Evolutionary conservation across 2,113 vertebrate genomes (phyloP), one percentile per base, ranked within the genome.

Genomic region (Megatriorchis doriae): DNA sequence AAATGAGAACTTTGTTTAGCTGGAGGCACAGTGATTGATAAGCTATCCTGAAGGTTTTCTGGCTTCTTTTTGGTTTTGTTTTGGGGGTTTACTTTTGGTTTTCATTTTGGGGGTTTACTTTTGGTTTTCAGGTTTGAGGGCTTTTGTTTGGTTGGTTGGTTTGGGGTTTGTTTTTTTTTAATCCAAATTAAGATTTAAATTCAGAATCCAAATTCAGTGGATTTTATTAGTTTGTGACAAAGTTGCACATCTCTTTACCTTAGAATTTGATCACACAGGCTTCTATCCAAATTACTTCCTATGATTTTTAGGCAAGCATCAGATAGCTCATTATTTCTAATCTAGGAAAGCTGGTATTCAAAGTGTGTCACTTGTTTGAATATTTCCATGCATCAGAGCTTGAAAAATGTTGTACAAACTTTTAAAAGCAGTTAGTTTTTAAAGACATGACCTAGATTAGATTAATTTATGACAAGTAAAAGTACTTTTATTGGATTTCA

Each of bases 1-100:
- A 90, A 96, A 84, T 56, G 9, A 88, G 68, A 71, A 67, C 47
- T 86, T 83, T 90, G 67, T 74, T 94, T 81, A 86, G 26, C 26
- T 63, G 43, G 18, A 80, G 58, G 42, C 18, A 78, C 5, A 63
- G 7, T 52, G 63, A 83, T 19, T 80, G 50, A 82, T 42, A 88
- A 70, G 2, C 1, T 68, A 12, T 26, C 18, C 31, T 38, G 11
- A 73, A 81, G 15, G 10, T 55, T 94, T 94, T 52, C 23, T 56
- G n/a, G 10, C 13, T 3, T 53, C 16, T 32, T 26, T 43, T 42
- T 42, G 7, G 7, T 32, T 40, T 59, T 42, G 6, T 3, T 86
- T 56, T 31, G 5, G 40, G 3, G 6, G 3, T 1, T 40, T 16
- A 22, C 17, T 80, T 38, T 16, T 58, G 2, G 2, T 32, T 66